These are phyloP conservation scores for Sorex fumeus DNA, from an alignment of 2,113 vertebrate species.

Conservation along the genomic window DNA sequence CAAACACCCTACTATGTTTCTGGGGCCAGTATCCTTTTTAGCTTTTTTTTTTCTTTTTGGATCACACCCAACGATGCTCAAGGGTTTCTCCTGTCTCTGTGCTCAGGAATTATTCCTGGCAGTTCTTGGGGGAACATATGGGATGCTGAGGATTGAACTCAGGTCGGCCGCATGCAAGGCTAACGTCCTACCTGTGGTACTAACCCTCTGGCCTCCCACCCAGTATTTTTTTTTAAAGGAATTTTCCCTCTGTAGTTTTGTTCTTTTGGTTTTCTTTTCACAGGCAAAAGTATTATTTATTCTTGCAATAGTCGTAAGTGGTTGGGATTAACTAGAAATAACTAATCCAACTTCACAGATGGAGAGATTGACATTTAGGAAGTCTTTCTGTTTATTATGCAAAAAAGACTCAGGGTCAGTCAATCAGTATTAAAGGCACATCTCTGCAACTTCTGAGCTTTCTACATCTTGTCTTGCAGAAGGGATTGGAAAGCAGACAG, in stretches of 20 bases:
- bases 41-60: too few relatives aligned
- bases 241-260: not conserved
- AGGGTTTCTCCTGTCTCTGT: too few relatives aligned
- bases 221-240: not conserved
- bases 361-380: not conserved
- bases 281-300: not conserved
- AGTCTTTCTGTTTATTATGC: not conserved
- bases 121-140: too few relatives aligned
- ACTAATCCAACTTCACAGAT: not conserved
- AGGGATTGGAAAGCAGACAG: not conserved
- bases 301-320: not conserved
- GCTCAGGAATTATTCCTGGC: too few relatives aligned
- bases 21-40: too few relatives aligned
- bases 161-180: too few relatives aligned
- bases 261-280: slow-evolving; percentile 48
- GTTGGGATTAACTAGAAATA: not conserved
- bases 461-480: not conserved
- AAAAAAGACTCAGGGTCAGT: not conserved
- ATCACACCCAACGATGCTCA: too few relatives aligned
- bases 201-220: too few relatives aligned
- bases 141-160: too few relatives aligned
- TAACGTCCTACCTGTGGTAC: too few relatives aligned
- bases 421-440: not conserved
- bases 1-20: too few relatives aligned
- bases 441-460: not conserved